Percentiles rank a stretch among this genome's conserved stretches.
Conservation (phyloP, 2,113 vertebrate genomes). For the Riparia riparia region DNA sequence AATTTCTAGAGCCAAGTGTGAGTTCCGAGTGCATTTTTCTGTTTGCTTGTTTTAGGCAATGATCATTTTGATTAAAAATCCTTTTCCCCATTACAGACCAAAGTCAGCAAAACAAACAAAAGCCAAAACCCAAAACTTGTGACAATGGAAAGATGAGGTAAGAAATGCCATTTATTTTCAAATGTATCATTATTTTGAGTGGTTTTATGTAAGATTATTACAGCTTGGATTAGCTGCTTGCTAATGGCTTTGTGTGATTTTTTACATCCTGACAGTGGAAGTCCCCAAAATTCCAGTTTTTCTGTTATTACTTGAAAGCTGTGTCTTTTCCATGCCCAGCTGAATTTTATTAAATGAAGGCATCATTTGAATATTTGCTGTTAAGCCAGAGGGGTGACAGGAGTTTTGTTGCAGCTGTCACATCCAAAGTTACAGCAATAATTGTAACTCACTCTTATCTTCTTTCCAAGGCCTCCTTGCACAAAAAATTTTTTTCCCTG, state of each 20-base stretch:
- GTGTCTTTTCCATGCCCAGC: background rate
- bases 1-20: background rate
- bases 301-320: background rate
- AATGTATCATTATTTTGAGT: background rate
- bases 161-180: background rate
- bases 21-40: background rate
- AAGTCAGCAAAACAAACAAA: slow-evolving; percentile 65
- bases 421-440: background rate
- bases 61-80: background rate
- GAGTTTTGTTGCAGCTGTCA: background rate
- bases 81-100: slow-evolving; percentile 53
- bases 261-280: background rate
- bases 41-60: background rate
- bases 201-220: background rate
- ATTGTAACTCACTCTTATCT: background rate
- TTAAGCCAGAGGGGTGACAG: background rate
- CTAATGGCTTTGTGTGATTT: background rate
- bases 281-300: background rate
- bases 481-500: background rate
- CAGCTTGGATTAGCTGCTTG: background rate
- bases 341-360: background rate
- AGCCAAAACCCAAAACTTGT: slow-evolving; percentile 44
- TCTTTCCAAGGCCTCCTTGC: background rate
- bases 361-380: background rate
- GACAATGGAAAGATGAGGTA: slow-evolving; percentile 72